These are phyloP conservation scores for Rhagonycha lutea DNA, from an alignment of 2,888 invertebrate genomes.

Conservation along the genomic window DNA sequence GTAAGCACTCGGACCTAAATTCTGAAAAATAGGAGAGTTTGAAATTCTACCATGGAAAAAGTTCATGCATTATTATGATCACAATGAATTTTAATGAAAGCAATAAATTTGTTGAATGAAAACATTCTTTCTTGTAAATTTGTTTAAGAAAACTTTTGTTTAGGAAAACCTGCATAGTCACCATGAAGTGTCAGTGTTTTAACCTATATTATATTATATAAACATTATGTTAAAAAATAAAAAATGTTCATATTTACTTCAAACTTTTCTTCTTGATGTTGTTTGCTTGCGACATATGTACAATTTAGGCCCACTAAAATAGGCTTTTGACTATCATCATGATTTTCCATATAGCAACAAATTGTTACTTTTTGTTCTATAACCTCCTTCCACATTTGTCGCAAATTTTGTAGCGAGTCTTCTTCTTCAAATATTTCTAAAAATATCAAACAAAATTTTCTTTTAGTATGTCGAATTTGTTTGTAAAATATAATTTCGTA, in stretches of 20 bases:
- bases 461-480: too few species aligned
- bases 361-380: conserved; percentile 46
- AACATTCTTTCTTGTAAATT: too few species aligned
- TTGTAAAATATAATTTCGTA: too few species aligned
- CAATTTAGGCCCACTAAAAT: conserved; percentile 50
- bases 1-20: not conserved
- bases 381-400: conserved; percentile 24
- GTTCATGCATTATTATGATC: too few species aligned
- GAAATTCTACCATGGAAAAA: too few species aligned
- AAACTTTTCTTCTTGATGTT: not conserved
- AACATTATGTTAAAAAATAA: too few species aligned
- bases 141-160: not conserved
- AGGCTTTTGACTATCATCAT: conserved; percentile 43
- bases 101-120: too few species aligned
- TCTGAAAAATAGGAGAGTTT: not conserved
- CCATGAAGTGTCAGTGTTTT: too few species aligned
- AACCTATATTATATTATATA: conserved; percentile 46
- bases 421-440: not conserved
- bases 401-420: conserved; percentile 7
- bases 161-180: conserved; percentile 36
- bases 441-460: not conserved
- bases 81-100: too few species aligned
- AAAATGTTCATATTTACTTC: not conserved
- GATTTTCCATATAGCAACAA: conserved; percentile 48
- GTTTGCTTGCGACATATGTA: conserved; percentile 20